Evolutionary conservation across 2,113 vertebrate genomes (phyloP).

Genomic region (Hypomesus transpacificus): DNA sequence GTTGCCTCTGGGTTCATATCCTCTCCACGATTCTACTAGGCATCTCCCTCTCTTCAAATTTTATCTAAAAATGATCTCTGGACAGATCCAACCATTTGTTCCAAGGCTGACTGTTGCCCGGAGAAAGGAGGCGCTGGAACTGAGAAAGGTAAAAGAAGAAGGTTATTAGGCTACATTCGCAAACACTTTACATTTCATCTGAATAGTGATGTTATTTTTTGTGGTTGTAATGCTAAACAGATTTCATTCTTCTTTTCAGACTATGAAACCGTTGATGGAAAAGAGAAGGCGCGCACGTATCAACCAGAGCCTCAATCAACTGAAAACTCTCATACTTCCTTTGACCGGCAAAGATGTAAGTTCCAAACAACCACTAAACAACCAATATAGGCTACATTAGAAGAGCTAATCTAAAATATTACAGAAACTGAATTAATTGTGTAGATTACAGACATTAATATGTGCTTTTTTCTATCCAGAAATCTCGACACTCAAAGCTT

Average conservation of each 20-base stretch:
- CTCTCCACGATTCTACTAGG: not conserved
- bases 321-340: conserved; percentile 81
- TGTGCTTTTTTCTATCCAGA: conserved; percentile 55
- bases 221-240: conserved; percentile 15
- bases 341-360: conserved; percentile 84
- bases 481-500: conserved; percentile 77
- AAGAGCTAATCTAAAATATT: not conserved
- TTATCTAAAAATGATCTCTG: conserved; percentile 51
- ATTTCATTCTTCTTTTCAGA: conserved; percentile 61
- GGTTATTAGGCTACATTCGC: not conserved
- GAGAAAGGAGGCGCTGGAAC: conserved; percentile 68
- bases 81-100: conserved; percentile 32
- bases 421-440: too few species aligned
- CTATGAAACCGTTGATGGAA: conserved; percentile 82
- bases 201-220: too few species aligned
- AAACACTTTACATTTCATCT: not conserved
- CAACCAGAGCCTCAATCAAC: conserved; percentile 79
- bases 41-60: conserved; percentile 15
- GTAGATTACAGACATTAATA: conserved; percentile 17
- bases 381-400: not conserved
- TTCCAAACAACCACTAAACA: conserved; percentile 11
- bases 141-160: conserved; percentile 71
- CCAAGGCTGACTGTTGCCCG: conserved; percentile 65
- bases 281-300: conserved; percentile 81
- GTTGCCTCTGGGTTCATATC: conserved; percentile 31